Conservation (phyloP, 2,797 vertebrate genomes). For the Xenopus petersii region DNA sequence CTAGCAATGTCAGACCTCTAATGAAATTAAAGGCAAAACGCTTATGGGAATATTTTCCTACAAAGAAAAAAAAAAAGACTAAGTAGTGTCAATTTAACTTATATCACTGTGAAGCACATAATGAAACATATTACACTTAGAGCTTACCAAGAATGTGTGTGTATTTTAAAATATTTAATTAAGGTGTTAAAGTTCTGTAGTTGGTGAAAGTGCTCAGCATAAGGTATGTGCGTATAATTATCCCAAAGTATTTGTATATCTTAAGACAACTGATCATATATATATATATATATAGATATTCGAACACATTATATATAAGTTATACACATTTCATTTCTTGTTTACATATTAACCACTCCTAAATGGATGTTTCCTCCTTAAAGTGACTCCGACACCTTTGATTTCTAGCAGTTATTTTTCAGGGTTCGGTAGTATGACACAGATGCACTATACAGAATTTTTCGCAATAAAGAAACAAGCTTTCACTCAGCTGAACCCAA, state of each 20-base stretch:
- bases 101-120: no score
- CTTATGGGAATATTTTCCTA: slow-evolving; percentile 34
- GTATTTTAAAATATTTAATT: slow-evolving; percentile 11
- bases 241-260: slow-evolving; percentile 12
- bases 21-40: slow-evolving; percentile 42
- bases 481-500: no score
- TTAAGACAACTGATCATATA: slow-evolving; percentile 43
- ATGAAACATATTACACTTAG: no score
- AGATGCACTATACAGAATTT: no score
- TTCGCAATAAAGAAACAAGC: no score
- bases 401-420: no score
- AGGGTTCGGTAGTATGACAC: no score
- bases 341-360: slow-evolving; percentile 65
- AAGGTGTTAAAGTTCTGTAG: slow-evolving; percentile 16
- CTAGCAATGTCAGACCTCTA: slow-evolving; percentile 1
- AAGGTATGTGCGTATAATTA: not conserved
- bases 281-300: slow-evolving; percentile 41
- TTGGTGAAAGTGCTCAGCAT: slow-evolving; percentile 41
- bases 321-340: slow-evolving; percentile 50
- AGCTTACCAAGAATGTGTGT: not conserved
- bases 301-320: no score
- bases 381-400: no score
- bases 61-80: not conserved
- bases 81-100: no score
- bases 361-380: slow-evolving; percentile 32